Evolutionary conservation across 2,113 vertebrate genomes (phyloP), one percentile per base, ranked within the genome.

Genomic region (Sinocyclocheilus anshuiensis): DNA sequence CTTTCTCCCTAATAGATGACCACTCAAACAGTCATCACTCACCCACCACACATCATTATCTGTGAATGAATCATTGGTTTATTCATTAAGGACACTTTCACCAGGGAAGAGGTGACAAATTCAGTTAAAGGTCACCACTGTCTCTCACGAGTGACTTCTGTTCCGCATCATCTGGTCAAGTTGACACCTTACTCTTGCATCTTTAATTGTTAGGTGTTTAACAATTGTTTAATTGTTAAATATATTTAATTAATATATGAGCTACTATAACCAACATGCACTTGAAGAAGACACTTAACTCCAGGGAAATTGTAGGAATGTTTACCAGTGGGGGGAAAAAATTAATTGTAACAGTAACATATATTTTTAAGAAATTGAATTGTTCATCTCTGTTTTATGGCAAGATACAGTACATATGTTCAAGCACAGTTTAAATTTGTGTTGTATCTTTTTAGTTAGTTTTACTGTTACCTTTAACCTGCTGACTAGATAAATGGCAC

Each of bases 1-100:
- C 71, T 61, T 83, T 90, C 78, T 83, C 79, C 83, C 86, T 88
- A 84, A 88, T 87, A 86, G 86, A 83, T 88, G 89, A 90, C 89
- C 89, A 87, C 85, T 86, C 69, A 83, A 84, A 78, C 67, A 77
- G 75, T 80, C 67, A 82, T 84, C 76, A 59, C 84, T 85, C 88
- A 87, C 78, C 59, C 33, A 85, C 59, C 74, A 86, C 80, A 74
- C 75, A 87, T 86, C 57, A 88, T 90, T 90, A 90, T 90, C 89
- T 88, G 85, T 88, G 74, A 90, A 88, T 90, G 74, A 88, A 90
- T 90, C 83, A 87, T 90, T 87, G 76, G 83, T 84, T 84, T 61
- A 53, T 86, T 74, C 59, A 45, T 84, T 81, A 78, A 85, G 74
- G 33, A 80, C 48, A 78, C 79, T 67, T 85, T 85, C 57, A 78